These are phyloP conservation scores for Camarhynchus parvulus DNA, from an alignment of 2,113 vertebrate species.

Conservation along the genomic window DNA sequence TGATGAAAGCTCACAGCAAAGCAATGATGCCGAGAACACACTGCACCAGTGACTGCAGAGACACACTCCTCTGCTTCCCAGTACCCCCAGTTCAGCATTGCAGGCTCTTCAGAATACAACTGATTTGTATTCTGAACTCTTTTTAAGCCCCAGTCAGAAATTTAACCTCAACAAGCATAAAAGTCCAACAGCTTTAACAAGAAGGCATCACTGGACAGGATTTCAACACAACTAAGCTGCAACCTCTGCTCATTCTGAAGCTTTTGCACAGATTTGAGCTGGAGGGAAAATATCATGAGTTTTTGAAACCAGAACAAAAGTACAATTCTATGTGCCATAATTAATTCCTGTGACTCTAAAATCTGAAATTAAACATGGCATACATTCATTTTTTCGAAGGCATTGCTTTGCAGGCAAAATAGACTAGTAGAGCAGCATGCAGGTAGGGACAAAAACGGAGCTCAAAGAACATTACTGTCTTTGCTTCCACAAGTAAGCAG, in stretches of 20 bases:
- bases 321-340: background rate
- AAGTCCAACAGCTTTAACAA: background rate
- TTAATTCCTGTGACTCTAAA: background rate
- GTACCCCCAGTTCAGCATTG: accelerated
- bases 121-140: background rate
- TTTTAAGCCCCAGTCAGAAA: background rate
- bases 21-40: accelerated
- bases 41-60: accelerated
- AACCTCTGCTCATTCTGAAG: background rate
- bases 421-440: accelerated
- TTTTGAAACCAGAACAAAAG: background rate
- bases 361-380: background rate
- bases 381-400: background rate
- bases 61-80: background rate
- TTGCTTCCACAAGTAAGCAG: background rate
- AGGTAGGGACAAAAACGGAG: background rate
- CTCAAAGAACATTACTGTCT: background rate
- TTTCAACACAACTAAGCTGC: background rate
- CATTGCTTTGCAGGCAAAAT: background rate
- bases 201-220: background rate
- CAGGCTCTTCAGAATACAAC: background rate
- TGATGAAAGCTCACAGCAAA: background rate
- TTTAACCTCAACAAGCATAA: background rate
- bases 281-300: accelerated
- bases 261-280: background rate